Evolutionary conservation across 1,140 invertebrate species (phyloP).

Genomic region (Bombus difficillimus): DNA sequence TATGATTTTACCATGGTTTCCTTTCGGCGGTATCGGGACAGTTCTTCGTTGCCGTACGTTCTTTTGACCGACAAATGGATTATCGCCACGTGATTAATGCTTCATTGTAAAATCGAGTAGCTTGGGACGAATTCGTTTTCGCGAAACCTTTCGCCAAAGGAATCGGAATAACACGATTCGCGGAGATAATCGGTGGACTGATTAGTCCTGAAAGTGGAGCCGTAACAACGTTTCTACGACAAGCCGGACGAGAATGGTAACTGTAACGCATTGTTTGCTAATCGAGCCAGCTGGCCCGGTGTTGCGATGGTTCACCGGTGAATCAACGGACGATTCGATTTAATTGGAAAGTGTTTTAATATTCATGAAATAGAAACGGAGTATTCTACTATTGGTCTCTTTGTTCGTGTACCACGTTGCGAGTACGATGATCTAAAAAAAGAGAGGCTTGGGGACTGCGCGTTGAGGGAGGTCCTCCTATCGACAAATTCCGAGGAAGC

Average conservation of each 20-base stretch:
- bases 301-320: not conserved
- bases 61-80: constrained; percentile 22
- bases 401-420: too few species aligned
- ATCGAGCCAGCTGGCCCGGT: not conserved
- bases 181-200: not conserved
- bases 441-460: not conserved
- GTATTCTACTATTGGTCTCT: not conserved
- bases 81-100: constrained; percentile 8
- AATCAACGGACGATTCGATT: not conserved
- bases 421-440: not conserved
- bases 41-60: not conserved
- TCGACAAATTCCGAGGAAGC: not conserved
- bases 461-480: constrained; percentile 1
- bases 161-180: not conserved
- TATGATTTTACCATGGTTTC: not conserved
- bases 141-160: not conserved
- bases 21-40: not conserved
- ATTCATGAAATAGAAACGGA: constrained; percentile 7
- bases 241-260: not conserved
- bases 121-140: not conserved
- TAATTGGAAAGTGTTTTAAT: constrained; percentile 32
- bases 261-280: constrained; percentile 30
- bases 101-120: constrained; percentile 23
- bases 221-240: not conserved
- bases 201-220: not conserved